phyloP scores from a whole-genome alignment of 30 jellyfish, hydroid and myxozoan species.

The Aurelia aurita complex sp. Pacific region DNA sequence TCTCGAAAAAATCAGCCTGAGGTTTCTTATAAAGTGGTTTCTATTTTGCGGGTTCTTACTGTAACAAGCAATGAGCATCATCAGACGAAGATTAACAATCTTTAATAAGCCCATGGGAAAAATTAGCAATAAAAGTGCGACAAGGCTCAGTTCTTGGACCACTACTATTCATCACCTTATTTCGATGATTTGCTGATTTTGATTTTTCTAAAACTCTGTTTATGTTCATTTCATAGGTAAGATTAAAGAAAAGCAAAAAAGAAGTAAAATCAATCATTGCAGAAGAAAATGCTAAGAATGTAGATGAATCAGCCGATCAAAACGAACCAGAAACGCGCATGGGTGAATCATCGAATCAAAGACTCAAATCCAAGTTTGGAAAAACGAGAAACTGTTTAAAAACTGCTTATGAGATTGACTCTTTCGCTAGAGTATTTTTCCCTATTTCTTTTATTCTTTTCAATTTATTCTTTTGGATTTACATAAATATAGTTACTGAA shows the following conservation, averaged over 20 bases:
- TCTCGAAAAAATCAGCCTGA: too few relatives aligned
- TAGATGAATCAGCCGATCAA: neutral
- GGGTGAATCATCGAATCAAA: neutral
- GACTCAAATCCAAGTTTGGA: neutral
- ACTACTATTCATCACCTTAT: neutral
- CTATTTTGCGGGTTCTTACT: too few relatives aligned
- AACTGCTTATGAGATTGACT: constrained; percentile 64
- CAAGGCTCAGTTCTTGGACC: neutral
- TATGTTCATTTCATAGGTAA: too few relatives aligned
- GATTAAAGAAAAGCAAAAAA: neutral
- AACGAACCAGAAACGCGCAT: too few relatives aligned
- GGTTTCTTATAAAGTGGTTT: too few relatives aligned
- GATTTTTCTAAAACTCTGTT: neutral
- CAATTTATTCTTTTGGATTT: constrained; percentile 55
- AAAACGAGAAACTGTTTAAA: neutral
- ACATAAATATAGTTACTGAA: constrained; percentile 7
- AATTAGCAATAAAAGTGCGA: too few relatives aligned
- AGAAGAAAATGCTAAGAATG: neutral
- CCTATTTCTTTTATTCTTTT: constrained; percentile 58
- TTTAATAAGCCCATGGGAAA: too few relatives aligned
- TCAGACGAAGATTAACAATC: too few relatives aligned
- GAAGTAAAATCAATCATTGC: neutral
- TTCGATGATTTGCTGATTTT: neutral
- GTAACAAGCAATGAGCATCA: too few relatives aligned
- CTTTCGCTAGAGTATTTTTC: constrained; percentile 38